phyloP scores from a whole-genome alignment of 2,797 vertebrate genomes.

The Hypotaenidia okinawae region DNA sequence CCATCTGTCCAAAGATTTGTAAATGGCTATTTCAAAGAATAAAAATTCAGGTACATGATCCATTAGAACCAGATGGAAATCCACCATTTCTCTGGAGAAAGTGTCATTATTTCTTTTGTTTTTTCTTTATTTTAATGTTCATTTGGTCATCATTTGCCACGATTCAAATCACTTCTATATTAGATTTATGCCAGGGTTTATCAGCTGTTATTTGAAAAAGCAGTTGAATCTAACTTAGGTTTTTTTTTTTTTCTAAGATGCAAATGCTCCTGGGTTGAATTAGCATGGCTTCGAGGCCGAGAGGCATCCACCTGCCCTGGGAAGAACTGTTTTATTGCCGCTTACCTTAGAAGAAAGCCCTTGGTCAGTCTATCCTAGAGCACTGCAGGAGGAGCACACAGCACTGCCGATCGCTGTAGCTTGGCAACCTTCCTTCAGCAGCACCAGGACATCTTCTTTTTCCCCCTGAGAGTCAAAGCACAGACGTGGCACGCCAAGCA shows the following conservation, averaged over 20 bases:
- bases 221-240: background rate
- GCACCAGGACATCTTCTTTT: background rate
- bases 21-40: background rate
- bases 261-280: background rate
- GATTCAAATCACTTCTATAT: background rate
- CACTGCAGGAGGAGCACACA: conserved; percentile 4
- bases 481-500: rapidly evolving
- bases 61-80: background rate
- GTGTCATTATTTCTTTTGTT: background rate
- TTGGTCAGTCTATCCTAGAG: conserved; percentile 15
- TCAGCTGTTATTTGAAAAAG: background rate
- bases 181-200: background rate
- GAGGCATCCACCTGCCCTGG: background rate
- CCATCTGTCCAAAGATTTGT: background rate
- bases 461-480: background rate
- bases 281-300: background rate
- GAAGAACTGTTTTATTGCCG: conserved; percentile 1
- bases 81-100: background rate
- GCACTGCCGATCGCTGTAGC: background rate
- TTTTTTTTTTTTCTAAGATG: background rate
- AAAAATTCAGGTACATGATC: background rate
- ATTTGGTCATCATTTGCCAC: background rate
- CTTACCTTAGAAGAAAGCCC: conserved; percentile 71
- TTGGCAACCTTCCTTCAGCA: background rate
- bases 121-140: background rate